Evolutionary conservation across 1,140 invertebrate genomes (phyloP).

Genomic region (Cyrtorhinus lividipennis): DNA sequence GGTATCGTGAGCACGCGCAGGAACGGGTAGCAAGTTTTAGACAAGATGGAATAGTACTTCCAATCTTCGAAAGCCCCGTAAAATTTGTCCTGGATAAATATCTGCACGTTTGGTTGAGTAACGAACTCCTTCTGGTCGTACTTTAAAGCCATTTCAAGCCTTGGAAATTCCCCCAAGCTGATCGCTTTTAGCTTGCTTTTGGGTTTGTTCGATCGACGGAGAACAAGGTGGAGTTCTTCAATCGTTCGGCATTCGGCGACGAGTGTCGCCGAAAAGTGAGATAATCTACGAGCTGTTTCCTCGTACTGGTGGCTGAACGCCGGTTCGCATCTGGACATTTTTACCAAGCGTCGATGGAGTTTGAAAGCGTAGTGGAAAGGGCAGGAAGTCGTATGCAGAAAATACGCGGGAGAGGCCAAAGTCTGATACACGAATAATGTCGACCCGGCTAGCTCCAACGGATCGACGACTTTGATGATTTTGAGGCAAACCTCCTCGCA

Average conservation of each 20-base stretch:
- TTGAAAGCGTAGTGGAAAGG: background rate
- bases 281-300: background rate
- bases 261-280: background rate
- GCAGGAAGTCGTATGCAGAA: background rate
- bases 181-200: background rate
- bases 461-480: background rate
- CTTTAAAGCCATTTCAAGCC: background rate
- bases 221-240: background rate
- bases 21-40: background rate
- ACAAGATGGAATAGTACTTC: background rate
- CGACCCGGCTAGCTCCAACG: background rate
- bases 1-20: background rate
- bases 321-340: background rate
- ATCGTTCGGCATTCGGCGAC: background rate
- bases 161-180: background rate
- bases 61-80: background rate
- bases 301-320: background rate
- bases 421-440: background rate
- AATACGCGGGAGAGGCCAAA: background rate
- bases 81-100: background rate
- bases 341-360: background rate
- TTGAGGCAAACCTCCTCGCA: background rate
- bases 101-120: background rate
- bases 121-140: background rate
- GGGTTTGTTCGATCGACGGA: background rate